Base-by-base conservation (phyloP, 2,888 invertebrate genomes). In the Orchestes rusci region DNA sequence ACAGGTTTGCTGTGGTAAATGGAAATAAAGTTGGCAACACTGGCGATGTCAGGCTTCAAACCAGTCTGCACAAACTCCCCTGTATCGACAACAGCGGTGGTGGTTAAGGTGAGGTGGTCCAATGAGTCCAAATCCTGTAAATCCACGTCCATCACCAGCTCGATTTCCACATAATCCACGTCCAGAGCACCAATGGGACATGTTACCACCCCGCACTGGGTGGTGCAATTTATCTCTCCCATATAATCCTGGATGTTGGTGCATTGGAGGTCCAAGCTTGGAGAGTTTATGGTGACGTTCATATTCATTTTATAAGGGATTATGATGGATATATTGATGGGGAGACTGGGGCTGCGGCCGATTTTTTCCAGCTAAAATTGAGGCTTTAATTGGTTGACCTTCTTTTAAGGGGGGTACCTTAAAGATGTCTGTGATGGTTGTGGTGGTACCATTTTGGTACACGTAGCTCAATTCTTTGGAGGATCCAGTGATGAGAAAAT, bases 321-420 rank as follows among this genome's bases (percentile, higher is more conserved):
- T 19, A 53, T 51, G 10, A 73, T 51, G 18, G 51, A 55, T 2
- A 70, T 45, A 16, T 45, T 20, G 2, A 67, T 62, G 45, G 63
- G 61, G 10, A 66, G 60, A 3, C 71, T 59, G 4, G 68, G 64
- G 56, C 70, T 71, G 0, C 49, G 53, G 13, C 70, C 71, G 39
- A 65, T 63, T 54, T 69, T 70, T 51, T 54, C 55, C 44, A 65
- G 57, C 58, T 59, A 60, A 39, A 59, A 55, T 29, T 31, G 17
- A 18, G 16, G n/a, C 18, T 34, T 34, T 10, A 19, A 10, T 27
- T n/a, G 16, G 30, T 28, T 28, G n/a, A 16, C 16, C 12, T 33
- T 16, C 12, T 8, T 28, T 37, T 19, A 36, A 42, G 7, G 32
- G 15, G 29, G 15, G 12, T 42, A 49, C 49, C 42, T 45, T 49